Evolutionary conservation across 2,797 vertebrate genomes (phyloP).

Genomic region (Micrastur ruficollis): DNA sequence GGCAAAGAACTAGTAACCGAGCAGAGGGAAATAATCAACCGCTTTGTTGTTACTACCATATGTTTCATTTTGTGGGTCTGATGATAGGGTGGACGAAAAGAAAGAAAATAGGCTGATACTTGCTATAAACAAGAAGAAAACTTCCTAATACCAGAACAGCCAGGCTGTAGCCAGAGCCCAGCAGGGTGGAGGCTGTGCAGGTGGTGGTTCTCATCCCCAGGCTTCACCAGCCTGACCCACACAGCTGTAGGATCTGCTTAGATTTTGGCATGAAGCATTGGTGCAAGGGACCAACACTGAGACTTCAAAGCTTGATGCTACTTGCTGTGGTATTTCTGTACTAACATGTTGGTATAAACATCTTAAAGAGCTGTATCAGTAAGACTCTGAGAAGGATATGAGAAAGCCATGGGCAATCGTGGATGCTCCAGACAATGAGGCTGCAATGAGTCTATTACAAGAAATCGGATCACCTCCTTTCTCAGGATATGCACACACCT

Average conservation of each 20-base stretch:
- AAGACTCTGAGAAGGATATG: background rate
- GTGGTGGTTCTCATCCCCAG: background rate
- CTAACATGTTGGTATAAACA: background rate
- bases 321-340: background rate
- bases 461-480: background rate
- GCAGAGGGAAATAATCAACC: background rate
- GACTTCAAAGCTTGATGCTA: background rate
- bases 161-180: background rate
- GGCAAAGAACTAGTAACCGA: background rate
- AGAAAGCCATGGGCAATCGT: background rate
- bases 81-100: background rate
- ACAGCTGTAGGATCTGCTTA: background rate
- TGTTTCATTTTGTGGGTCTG: background rate
- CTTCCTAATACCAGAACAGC: conserved; percentile 35
- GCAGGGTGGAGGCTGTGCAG: background rate
- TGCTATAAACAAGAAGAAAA: conserved; percentile 38
- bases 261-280: background rate
- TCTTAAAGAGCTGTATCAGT: background rate
- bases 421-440: background rate
- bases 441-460: background rate
- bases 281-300: background rate
- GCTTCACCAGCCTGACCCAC: background rate
- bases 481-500: background rate
- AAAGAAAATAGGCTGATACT: background rate
- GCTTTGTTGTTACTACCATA: background rate